Conservation (phyloP, 2,113 vertebrate species). For the Holacanthus passer region DNA sequence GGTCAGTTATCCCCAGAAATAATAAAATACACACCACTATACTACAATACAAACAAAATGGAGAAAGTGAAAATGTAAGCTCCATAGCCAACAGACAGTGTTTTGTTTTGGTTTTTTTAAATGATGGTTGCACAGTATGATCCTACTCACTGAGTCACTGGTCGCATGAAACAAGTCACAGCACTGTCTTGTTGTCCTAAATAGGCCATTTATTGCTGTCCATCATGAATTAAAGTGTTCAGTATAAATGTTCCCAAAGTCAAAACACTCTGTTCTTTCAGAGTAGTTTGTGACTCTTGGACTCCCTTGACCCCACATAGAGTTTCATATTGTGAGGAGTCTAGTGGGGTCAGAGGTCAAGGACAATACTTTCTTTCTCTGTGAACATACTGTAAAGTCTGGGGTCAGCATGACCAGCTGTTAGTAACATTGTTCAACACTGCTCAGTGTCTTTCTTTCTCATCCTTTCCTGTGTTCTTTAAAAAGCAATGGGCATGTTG, state of each 20-base stretch:
- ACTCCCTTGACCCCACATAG: not conserved
- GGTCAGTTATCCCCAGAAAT: not conserved
- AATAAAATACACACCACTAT: not conserved
- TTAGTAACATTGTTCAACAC: constrained; percentile 54
- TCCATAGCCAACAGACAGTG: not conserved
- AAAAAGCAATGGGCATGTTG: constrained; percentile 60
- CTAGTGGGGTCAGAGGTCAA: constrained; percentile 55
- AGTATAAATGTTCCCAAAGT: not conserved
- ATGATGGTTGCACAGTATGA: not conserved
- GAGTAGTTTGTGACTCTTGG: not conserved
- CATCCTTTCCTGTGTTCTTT: constrained; percentile 52
- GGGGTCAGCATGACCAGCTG: constrained; percentile 45
- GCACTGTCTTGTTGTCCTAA: not conserved
- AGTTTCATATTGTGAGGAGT: not conserved
- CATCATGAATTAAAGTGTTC: not conserved
- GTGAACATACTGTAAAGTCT: constrained; percentile 25
- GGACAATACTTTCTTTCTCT: constrained; percentile 42
- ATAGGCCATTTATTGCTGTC: not conserved
- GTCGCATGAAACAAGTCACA: not conserved
- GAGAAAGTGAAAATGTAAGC: too few relatives aligned
- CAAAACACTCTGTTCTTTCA: not conserved
- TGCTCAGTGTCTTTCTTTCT: constrained; percentile 36
- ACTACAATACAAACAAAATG: too few relatives aligned
- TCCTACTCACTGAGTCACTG: not conserved
- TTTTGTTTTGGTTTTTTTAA: not conserved